A percentile compares a stretch with the other conserved stretches of the same genome.
Conservation (phyloP, 1,140 invertebrate species). For the Bombus soroeensis region DNA sequence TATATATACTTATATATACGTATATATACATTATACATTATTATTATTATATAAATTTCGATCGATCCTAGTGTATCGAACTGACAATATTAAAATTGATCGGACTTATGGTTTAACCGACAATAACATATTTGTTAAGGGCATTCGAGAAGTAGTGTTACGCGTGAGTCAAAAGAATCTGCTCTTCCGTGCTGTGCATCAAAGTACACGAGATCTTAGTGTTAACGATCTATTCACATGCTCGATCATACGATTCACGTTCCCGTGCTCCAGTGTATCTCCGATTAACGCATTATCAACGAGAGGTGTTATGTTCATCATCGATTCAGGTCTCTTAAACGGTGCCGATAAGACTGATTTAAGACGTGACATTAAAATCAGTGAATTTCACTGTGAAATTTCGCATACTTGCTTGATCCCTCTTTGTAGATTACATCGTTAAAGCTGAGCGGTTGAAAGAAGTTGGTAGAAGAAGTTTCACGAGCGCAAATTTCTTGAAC, state of each 20-base stretch:
- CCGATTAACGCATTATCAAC: conserved; percentile 10
- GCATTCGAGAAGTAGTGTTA: conserved; percentile 54
- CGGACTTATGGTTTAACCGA: conserved; percentile 10
- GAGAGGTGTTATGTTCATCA: not conserved
- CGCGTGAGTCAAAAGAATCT: conserved; percentile 58
- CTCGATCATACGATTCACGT: conserved; percentile 45
- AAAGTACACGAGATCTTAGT: conserved; percentile 45
- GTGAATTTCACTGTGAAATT: not conserved
- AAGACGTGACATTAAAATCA: not conserved
- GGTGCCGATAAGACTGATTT: not conserved
- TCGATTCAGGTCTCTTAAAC: not conserved
- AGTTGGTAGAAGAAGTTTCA: too few relatives aligned
- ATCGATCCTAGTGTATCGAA: conserved; percentile 29
- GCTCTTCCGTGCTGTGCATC: conserved; percentile 61
- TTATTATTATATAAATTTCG: conserved; percentile 25
- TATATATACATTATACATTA: conserved; percentile 20
- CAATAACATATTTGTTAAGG: conserved; percentile 55
- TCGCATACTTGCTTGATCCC: not conserved
- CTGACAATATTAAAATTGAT: conserved; percentile 22
- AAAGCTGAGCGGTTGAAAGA: not conserved
- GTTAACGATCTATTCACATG: conserved; percentile 29
- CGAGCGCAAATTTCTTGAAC: too few relatives aligned
- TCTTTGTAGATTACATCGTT: not conserved
- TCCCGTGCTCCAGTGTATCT: conserved; percentile 26
- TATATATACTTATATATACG: conserved; percentile 10